phyloP scores from a whole-genome alignment of 2,113 vertebrate species.

The Lonchura striata region DNA sequence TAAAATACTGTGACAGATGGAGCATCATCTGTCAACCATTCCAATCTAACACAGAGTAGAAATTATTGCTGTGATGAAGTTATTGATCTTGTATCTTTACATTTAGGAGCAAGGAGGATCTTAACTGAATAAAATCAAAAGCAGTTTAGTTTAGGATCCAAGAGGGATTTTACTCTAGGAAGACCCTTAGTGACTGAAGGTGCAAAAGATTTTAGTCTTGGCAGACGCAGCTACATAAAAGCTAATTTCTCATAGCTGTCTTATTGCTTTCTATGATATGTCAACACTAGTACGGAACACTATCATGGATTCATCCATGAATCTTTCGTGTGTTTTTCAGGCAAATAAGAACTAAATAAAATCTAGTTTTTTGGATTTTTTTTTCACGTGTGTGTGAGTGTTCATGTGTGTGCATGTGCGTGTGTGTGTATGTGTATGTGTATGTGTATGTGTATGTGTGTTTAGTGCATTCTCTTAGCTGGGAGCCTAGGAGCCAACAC shows the following conservation, averaged over 20 bases:
- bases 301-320: not conserved
- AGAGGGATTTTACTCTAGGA: slow-evolving; percentile 7
- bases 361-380: not conserved
- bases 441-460: not conserved
- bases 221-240: slow-evolving; percentile 18
- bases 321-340: not conserved
- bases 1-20: slow-evolving; percentile 70
- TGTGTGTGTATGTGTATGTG: not conserved
- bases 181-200: slow-evolving; percentile 14
- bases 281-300: slow-evolving; percentile 2
- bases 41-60: slow-evolving; percentile 48
- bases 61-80: slow-evolving; percentile 55
- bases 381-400: no score
- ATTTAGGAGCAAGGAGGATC: slow-evolving; percentile 34
- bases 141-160: slow-evolving; percentile 1
- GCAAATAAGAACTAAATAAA: not conserved
- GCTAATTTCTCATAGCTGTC: slow-evolving; percentile 20
- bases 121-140: slow-evolving; percentile 37
- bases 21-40: slow-evolving; percentile 66
- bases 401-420: not conserved
- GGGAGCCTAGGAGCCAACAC: not conserved
- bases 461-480: not conserved
- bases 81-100: slow-evolving; percentile 56
- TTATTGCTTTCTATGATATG: slow-evolving; percentile 32
- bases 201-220: slow-evolving; percentile 37